A percentile compares a stretch with the other conserved stretches of the same genome.
These are phyloP conservation scores for Tanytarsus gracilentus DNA, from an alignment of 2,888 invertebrate genomes.

Conservation along the genomic window DNA sequence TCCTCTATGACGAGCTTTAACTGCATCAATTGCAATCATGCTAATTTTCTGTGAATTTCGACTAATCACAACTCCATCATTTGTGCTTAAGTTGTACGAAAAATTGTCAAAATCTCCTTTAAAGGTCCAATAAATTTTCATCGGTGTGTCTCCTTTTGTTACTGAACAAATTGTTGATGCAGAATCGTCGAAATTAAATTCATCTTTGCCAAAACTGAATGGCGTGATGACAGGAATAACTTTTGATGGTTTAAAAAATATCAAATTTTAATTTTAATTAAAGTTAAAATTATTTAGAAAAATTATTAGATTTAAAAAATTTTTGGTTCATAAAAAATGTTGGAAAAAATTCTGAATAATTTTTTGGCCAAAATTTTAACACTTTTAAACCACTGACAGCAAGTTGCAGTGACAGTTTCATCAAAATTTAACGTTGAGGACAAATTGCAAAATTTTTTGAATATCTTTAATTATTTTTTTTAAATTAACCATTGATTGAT, in stretches of 20 bases:
- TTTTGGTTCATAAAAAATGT: no score
- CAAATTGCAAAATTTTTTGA: no score
- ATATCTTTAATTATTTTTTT: no score
- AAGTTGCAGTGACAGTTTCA: conserved; percentile 58
- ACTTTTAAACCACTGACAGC: no score
- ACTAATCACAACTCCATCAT: conserved; percentile 51
- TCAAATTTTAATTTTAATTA: no score
- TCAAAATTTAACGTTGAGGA: conserved; percentile 61
- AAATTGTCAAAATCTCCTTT: conserved; percentile 38
- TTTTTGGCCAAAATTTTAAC: no score
- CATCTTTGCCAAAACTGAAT: conserved; percentile 50
- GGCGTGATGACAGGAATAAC: conserved; percentile 49
- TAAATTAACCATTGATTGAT: conserved; percentile 50
- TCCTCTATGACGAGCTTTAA: conserved; percentile 60
- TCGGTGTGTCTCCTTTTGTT: conserved; percentile 50
- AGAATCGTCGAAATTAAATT: conserved; percentile 48
- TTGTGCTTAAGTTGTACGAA: conserved; percentile 37
- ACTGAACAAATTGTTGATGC: conserved; percentile 49
- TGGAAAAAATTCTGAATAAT: no score
- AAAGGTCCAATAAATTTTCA: conserved; percentile 52
- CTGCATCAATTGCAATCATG: conserved; percentile 59
- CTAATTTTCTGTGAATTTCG: conserved; percentile 55
- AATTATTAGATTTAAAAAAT: no score
- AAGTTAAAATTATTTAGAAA: no score
- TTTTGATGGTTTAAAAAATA: no score